Conservation (phyloP, 2,113 vertebrate genomes). For the Brachyhypopomus occidentalis region DNA sequence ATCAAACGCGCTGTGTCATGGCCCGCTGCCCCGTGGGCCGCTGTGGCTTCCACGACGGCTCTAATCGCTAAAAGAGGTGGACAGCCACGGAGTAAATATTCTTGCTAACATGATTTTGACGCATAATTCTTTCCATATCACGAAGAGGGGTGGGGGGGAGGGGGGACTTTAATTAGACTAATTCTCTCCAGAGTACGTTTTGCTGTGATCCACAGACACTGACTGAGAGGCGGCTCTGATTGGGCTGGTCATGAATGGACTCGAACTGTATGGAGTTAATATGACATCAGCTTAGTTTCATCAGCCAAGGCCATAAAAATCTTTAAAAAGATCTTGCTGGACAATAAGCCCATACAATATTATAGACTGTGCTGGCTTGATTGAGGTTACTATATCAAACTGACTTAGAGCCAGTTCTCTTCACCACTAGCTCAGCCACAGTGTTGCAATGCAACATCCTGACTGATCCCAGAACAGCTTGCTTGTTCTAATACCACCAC, state of each 20-base stretch:
- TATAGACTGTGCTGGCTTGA: not conserved
- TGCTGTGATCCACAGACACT: conserved; percentile 15
- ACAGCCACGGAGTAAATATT: conserved; percentile 63
- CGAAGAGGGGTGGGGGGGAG: conserved; percentile 42
- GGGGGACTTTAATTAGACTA: conserved; percentile 37
- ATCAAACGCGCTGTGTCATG: conserved; percentile 57
- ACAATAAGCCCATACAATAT: not conserved
- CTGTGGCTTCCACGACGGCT: conserved; percentile 61
- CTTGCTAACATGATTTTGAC: conserved; percentile 60
- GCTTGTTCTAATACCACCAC: not conserved
- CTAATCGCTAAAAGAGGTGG: conserved; percentile 61
- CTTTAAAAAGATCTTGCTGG: not conserved
- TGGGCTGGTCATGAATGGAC: not conserved
- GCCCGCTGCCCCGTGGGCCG: conserved; percentile 57
- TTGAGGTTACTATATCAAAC: not conserved
- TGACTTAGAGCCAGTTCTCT: not conserved
- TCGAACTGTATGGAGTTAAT: not conserved
- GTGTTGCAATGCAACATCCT: not conserved
- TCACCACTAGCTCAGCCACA: not conserved
- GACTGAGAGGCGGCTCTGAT: not conserved
- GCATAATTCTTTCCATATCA: conserved; percentile 59
- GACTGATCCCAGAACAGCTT: not conserved
- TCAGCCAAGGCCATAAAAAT: not conserved
- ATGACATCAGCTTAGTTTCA: not conserved
- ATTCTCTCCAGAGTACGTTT: conserved; percentile 16